These are phyloP conservation scores for Elgaria multicarinata DNA, from an alignment of 2,113 vertebrate species.

Conservation along the genomic window DNA sequence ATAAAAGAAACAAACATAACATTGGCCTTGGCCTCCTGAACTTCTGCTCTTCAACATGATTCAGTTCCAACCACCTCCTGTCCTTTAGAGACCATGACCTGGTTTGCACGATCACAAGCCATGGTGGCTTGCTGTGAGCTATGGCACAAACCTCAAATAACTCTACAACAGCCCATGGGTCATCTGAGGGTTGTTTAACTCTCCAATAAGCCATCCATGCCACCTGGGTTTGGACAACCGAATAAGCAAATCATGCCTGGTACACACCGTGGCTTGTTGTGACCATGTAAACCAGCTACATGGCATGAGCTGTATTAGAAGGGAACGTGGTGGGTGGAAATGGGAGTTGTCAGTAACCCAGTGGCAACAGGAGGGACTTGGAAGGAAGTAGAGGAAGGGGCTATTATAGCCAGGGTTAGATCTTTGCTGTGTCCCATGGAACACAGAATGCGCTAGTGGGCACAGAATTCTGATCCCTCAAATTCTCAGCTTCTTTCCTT, in stretches of 20 bases:
- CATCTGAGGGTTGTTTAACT: too few species aligned
- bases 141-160: too few species aligned
- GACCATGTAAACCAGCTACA: too few species aligned
- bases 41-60: not conserved
- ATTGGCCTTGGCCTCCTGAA: not conserved
- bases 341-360: not conserved
- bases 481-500: not conserved
- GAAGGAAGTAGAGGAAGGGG: not conserved
- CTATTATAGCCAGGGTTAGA: not conserved
- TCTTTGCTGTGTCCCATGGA: not conserved
- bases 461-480: not conserved
- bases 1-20: not conserved
- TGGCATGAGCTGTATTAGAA: not conserved
- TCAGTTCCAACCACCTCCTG: too few species aligned
- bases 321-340: not conserved
- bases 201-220: too few species aligned
- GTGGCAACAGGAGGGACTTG: not conserved
- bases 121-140: too few species aligned
- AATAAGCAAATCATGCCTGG: too few species aligned
- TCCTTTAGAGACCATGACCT: not conserved
- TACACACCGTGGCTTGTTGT: too few species aligned
- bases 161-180: too few species aligned
- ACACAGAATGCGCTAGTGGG: not conserved
- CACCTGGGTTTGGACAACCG: too few species aligned
- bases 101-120: too few species aligned